Percentiles rank a stretch among this genome's conserved stretches.
These are phyloP conservation scores for Drosophila anomalipes DNA, from an alignment of 2,888 invertebrate species.

Conservation along the genomic window DNA sequence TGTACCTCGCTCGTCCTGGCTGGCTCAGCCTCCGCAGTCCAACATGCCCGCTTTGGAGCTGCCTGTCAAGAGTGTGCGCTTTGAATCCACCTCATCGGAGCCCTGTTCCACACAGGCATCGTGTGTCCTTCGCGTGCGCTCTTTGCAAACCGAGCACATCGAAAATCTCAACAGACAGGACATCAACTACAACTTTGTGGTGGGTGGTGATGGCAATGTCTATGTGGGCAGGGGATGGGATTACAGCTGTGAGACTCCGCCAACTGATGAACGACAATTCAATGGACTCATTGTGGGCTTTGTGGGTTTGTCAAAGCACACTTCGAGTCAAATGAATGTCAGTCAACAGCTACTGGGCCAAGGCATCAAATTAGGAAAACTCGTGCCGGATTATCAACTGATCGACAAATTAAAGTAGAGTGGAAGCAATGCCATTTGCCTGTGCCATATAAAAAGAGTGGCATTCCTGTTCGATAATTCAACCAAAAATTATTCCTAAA, in stretches of 20 bases:
- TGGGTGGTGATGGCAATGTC: constrained; percentile 91
- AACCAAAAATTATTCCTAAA: constrained; percentile 20
- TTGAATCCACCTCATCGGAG: constrained; percentile 41
- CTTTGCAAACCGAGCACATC: constrained; percentile 89
- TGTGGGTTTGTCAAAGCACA: constrained; percentile 87
- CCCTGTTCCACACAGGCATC: constrained; percentile 70
- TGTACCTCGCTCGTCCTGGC: constrained; percentile 59
- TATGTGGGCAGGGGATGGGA: constrained; percentile 92
- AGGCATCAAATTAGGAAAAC: constrained; percentile 87
- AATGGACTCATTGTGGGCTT: constrained; percentile 89
- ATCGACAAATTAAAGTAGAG: constrained; percentile 88
- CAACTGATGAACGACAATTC: constrained; percentile 2
- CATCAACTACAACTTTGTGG: constrained; percentile 91
- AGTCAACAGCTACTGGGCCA: constrained; percentile 87
- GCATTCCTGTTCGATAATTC: constrained; percentile 2
- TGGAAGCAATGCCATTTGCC: background rate
- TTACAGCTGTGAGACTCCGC: constrained; percentile 87
- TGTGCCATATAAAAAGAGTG: constrained; percentile 2
- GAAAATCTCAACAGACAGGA: constrained; percentile 88
- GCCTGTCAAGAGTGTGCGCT: constrained; percentile 53
- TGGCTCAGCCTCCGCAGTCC: constrained; percentile 61
- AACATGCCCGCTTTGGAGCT: constrained; percentile 22
- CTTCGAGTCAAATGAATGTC: constrained; percentile 86
- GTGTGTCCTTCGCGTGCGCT: constrained; percentile 87
- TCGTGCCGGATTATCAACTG: constrained; percentile 88